Percentiles rank a stretch among this genome's conserved stretches.
These are phyloP conservation scores for Morpho deidamia DNA, from an alignment of 2,888 invertebrate species.

Conservation along the genomic window DNA sequence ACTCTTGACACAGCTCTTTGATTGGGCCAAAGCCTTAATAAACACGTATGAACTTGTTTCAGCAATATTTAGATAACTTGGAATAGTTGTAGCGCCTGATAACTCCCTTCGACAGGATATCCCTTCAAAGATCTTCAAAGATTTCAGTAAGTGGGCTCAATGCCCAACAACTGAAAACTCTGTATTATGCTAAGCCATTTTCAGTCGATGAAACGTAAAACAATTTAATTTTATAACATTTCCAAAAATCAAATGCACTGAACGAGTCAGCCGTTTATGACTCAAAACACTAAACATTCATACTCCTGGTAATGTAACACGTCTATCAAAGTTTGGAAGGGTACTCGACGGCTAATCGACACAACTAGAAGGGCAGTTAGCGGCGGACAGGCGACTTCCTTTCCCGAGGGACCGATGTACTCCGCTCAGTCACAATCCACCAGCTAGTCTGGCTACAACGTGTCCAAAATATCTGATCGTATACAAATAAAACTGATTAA, in stretches of 20 bases:
- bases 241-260: conserved; percentile 5
- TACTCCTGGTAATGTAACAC: conserved; percentile 50
- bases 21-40: too few relatives aligned
- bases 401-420: conserved; percentile 61
- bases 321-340: conserved; percentile 72
- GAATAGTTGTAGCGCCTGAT: too few relatives aligned
- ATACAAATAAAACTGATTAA: conserved; percentile 9
- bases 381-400: conserved; percentile 65
- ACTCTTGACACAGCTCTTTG: too few relatives aligned
- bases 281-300: conserved; percentile 25
- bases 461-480: conserved; percentile 10
- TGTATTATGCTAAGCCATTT: too few relatives aligned
- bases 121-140: too few relatives aligned
- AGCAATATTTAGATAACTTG: too few relatives aligned
- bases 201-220: too few relatives aligned
- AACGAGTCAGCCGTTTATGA: not conserved
- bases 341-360: conserved; percentile 65
- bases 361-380: conserved; percentile 73
- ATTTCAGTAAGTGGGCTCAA: too few relatives aligned
- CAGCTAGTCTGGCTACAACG: conserved; percentile 33
- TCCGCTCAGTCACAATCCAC: conserved; percentile 34
- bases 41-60: too few relatives aligned
- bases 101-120: too few relatives aligned
- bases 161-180: too few relatives aligned
- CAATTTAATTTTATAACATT: too few relatives aligned